These are phyloP conservation scores for Actinia tenebrosa DNA, from an alignment of 64 coral and sea anemone species.

Conservation along the genomic window DNA sequence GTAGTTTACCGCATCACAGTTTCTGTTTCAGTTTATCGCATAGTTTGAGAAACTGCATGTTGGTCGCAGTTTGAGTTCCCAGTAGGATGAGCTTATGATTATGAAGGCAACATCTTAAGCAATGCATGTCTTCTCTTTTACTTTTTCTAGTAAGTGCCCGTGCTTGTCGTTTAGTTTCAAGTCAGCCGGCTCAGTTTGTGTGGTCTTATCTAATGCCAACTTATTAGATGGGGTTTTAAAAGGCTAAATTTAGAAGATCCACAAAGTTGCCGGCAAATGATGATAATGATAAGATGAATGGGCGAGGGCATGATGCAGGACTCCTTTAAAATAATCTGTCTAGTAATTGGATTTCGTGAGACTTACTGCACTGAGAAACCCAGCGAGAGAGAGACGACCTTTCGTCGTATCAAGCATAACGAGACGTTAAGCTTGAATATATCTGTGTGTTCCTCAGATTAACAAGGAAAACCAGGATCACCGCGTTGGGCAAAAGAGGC, in stretches of 20 bases:
- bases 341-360: not conserved
- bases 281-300: not conserved
- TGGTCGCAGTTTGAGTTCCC: not conserved
- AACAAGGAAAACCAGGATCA: not conserved
- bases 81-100: not conserved
- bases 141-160: too few relatives aligned
- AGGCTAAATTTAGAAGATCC: conserved; percentile 4
- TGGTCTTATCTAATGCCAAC: not conserved
- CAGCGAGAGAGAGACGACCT: not conserved
- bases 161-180: not conserved
- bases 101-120: not conserved
- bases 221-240: not conserved
- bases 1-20: too few relatives aligned
- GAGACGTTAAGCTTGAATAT: not conserved
- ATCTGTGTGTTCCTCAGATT: conserved; percentile 10
- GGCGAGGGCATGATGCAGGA: not conserved
- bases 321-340: not conserved
- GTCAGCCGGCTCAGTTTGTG: not conserved
- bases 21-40: not conserved
- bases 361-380: not conserved
- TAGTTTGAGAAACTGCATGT: not conserved
- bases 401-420: not conserved
- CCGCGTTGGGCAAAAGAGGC: conserved; percentile 3
- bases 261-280: conserved; percentile 1
- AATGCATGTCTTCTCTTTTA: not conserved